Evolutionary conservation across 2,888 invertebrate species (phyloP).

Genomic region (Spisula solida): DNA sequence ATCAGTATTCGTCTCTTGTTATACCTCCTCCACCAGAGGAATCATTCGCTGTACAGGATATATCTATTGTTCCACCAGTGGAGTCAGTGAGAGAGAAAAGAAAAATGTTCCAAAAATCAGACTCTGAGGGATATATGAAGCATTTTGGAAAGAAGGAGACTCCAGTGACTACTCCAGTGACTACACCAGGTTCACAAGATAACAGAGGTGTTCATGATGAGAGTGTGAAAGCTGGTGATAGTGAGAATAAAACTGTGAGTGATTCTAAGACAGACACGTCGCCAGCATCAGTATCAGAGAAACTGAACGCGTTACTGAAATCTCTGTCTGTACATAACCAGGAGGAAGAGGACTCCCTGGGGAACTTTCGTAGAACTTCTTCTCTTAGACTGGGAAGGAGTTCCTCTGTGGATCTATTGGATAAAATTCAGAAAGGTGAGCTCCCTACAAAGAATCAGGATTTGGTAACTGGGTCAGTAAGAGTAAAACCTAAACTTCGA

Average conservation of each 20-base stretch:
- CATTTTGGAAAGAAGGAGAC: conserved; percentile 38
- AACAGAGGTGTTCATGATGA: conserved; percentile 12
- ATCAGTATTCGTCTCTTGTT: conserved; percentile 81
- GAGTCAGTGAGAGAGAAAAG: conserved; percentile 69
- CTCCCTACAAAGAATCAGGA: conserved; percentile 55
- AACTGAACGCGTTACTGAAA: conserved; percentile 79
- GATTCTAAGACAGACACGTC: conserved; percentile 66
- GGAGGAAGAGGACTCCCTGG: conserved; percentile 60
- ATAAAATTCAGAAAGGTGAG: conserved; percentile 32
- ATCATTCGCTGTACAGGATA: conserved; percentile 72
- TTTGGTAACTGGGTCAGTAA: conserved; percentile 65
- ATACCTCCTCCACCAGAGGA: conserved; percentile 81
- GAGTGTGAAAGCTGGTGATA: neutral
- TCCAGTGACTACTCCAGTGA: neutral
- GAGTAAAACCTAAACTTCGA: conserved; percentile 63
- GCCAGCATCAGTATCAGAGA: conserved; percentile 83
- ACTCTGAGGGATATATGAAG: conserved; percentile 41
- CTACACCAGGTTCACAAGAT: neutral
- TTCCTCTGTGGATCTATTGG: conserved; percentile 67
- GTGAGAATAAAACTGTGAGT: conserved; percentile 10
- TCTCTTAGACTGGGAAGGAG: conserved; percentile 71
- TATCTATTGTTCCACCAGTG: conserved; percentile 81
- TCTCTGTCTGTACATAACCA: conserved; percentile 76
- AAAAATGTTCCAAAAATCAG: conserved; percentile 65
- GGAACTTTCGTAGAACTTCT: conserved; percentile 72